These are phyloP conservation scores for Palythoa caribaeorum DNA, from an alignment of 92 coral and sea anemone genomes.

Conservation along the genomic window DNA sequence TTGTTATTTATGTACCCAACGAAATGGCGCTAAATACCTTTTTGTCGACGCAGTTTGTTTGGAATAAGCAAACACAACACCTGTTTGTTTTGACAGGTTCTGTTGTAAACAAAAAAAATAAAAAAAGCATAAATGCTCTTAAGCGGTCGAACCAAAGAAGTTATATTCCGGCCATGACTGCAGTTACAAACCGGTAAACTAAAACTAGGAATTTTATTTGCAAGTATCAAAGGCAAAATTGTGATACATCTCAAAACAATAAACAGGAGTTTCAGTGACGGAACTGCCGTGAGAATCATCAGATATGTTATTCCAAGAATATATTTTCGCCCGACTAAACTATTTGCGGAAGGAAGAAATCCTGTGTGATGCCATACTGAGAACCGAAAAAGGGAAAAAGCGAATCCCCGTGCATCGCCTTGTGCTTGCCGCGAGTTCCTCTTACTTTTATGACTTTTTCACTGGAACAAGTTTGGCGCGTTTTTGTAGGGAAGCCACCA, in stretches of 20 bases:
- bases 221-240: background rate
- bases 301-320: slow-evolving; percentile 29
- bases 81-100: background rate
- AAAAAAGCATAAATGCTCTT: background rate
- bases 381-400: slow-evolving; percentile 71
- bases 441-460: slow-evolving; percentile 82
- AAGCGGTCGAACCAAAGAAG: background rate
- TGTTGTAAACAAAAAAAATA: background rate
- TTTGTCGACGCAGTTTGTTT: background rate
- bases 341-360: slow-evolving; percentile 74
- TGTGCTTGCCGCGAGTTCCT: slow-evolving; percentile 88
- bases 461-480: slow-evolving; percentile 76
- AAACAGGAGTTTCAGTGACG: slow-evolving; percentile 13
- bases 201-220: background rate
- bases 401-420: slow-evolving; percentile 88
- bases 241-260: background rate
- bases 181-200: too few relatives aligned
- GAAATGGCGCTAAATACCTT: background rate
- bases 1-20: background rate
- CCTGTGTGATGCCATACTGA: slow-evolving; percentile 85
- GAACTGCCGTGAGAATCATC: background rate
- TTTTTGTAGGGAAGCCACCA: slow-evolving; percentile 67
- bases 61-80: background rate
- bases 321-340: slow-evolving; percentile 66
- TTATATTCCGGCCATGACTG: background rate